phyloP scores from a whole-genome alignment of 2,797 vertebrate species.

The Sebastes steindachneri region DNA sequence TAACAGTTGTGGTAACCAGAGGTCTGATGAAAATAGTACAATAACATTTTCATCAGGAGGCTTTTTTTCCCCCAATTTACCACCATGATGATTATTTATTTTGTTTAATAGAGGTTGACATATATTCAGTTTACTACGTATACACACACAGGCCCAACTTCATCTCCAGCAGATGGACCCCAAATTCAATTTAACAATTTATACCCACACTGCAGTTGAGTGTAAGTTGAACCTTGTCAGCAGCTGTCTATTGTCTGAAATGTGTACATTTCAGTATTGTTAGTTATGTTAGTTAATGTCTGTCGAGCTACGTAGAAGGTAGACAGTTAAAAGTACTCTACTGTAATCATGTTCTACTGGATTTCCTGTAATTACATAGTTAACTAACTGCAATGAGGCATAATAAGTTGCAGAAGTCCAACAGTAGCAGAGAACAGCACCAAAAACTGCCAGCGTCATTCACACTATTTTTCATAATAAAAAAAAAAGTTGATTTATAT shows the following conservation, averaged over 20 bases:
- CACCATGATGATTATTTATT: not conserved
- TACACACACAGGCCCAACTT: not conserved
- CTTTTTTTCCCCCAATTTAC: not conserved
- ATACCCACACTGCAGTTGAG: not conserved
- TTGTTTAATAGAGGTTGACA: not conserved
- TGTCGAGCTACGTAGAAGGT: not conserved
- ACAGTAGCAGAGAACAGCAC: not conserved
- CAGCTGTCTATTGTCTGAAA: not conserved
- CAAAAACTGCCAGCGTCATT: not conserved
- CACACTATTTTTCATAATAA: not conserved
- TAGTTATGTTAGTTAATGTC: not conserved
- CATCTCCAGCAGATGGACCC: too few species aligned
- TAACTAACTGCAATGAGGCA: not conserved
- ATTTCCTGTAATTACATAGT: not conserved
- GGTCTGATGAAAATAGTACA: not conserved
- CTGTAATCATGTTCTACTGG: not conserved
- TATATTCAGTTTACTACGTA: not conserved
- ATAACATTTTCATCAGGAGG: not conserved
- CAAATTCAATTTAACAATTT: not conserved
- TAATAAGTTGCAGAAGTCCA: not conserved
- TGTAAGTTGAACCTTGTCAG: not conserved
- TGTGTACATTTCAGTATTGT: not conserved
- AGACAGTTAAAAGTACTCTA: not conserved
- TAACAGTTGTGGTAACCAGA: not conserved
- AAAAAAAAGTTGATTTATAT: not conserved